Evolutionary conservation across 2,113 vertebrate species (phyloP), one percentile per base, ranked within the genome.

Genomic region (Poecile atricapillus): DNA sequence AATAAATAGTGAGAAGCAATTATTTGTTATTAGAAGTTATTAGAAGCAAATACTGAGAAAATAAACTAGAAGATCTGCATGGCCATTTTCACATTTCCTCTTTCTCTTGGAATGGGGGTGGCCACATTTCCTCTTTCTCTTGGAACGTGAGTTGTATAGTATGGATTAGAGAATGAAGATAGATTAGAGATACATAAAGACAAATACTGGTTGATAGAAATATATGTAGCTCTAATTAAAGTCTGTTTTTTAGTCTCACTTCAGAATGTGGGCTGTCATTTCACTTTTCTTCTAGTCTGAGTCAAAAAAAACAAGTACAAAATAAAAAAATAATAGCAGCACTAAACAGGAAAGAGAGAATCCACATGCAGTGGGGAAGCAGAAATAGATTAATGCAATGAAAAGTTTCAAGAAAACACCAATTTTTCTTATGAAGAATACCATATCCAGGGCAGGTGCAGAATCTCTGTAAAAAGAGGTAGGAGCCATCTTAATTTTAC

Each of bases 351-450:
- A 46, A 86, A 67, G 41, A 65, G 33, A 30, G 20, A 91, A 74
- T 44, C 30, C 7, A 35, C 2, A 2, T 52, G 7, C 6, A 55
- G 4, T 0, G 0, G 30, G 6, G 15, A 90, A 76, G 8, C 3
- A 76, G 35, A 71, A 90, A 31, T 5, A 82, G 9, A 67, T 88
- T 50, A 79, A 85, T 64, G 19, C 3, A 28, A 46, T 44, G 21
- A 76, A 11, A 87, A 74, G 11, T 65, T 89, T 83, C 41, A 89
- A 75, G 74, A 46, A 84, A 8, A 62, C 2, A 30, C 43, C 16
- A 33, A 5, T 59, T 56, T 75, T 67, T 55, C 11, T 27, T n/a
- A 11, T 68, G 70, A 87, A 85, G 14, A 3, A 33, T 59, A 68
- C 12, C 8, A 18, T 44, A 17, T 53, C 11, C 17, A 31, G 13